A percentile compares a stretch with the other conserved stretches of the same genome.
These are phyloP conservation scores for Chirona hameri DNA, from an alignment of 2,888 invertebrate species.

Conservation along the genomic window DNA sequence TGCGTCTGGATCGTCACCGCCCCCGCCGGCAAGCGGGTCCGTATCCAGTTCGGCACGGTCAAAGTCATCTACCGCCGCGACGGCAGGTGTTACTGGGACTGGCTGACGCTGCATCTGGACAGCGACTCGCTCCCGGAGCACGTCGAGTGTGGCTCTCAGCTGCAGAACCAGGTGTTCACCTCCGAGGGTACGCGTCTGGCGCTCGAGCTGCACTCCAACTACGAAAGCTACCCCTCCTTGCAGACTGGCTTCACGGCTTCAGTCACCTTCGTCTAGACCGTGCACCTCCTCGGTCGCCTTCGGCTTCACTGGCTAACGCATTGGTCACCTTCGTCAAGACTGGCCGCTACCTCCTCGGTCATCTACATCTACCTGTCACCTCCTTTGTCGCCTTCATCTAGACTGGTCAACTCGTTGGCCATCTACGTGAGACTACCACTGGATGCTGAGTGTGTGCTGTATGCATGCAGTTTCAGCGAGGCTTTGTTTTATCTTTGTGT, in stretches of 20 bases:
- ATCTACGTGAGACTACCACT: too few relatives aligned
- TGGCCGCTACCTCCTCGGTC: too few relatives aligned
- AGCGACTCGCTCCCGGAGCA: not conserved
- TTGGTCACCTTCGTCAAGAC: too few relatives aligned
- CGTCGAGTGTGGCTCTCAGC: not conserved
- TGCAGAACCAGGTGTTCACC: not conserved
- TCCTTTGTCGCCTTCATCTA: too few relatives aligned
- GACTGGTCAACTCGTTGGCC: too few relatives aligned
- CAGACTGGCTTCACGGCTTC: constrained; percentile 31
- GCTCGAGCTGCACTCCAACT: not conserved
- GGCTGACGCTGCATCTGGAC: not conserved
- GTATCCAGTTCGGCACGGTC: not conserved
- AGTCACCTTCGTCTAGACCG: constrained; percentile 8
- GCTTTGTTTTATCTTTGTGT: too few relatives aligned
- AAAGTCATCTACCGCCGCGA: not conserved
- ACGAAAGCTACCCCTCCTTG: not conserved
- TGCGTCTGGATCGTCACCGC: not conserved
- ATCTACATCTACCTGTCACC: too few relatives aligned
- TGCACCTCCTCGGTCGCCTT: too few relatives aligned
- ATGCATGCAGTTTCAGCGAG: too few relatives aligned
- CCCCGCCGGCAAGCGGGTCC: not conserved
- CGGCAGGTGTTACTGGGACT: not conserved
- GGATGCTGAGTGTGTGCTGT: too few relatives aligned
- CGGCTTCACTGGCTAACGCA: too few relatives aligned
- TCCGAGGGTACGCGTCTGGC: not conserved